Evolutionary conservation across 1,140 invertebrate species (phyloP).

Genomic region (Drosophila seguyi): DNA sequence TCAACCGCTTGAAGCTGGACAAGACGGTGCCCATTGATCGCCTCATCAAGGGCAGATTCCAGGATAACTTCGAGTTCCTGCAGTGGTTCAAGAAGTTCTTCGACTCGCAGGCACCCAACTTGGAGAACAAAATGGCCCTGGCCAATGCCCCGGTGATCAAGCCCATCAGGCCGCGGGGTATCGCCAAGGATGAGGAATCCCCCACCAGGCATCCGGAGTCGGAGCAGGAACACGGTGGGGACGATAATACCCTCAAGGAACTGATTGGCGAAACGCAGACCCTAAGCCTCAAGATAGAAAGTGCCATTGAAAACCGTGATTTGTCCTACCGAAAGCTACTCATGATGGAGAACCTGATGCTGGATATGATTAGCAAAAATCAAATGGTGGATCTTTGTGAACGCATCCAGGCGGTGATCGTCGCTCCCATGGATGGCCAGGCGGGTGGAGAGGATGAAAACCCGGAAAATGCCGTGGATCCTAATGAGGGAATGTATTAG

Average conservation of each 20-base stretch:
- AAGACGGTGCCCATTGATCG: slow-evolving; percentile 94
- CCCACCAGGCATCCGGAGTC: not conserved
- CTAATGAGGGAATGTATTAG: slow-evolving; percentile 50
- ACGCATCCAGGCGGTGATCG: slow-evolving; percentile 58
- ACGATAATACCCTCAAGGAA: slow-evolving; percentile 3
- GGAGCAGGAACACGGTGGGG: not conserved
- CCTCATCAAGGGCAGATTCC: slow-evolving; percentile 96
- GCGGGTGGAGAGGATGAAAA: not conserved
- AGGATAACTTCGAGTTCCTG: slow-evolving; percentile 99
- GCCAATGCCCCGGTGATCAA: slow-evolving; percentile 48
- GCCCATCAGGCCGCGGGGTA: slow-evolving; percentile 43
- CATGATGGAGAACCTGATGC: slow-evolving; percentile 53
- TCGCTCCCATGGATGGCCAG: slow-evolving; percentile 36
- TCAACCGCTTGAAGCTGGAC: slow-evolving; percentile 98
- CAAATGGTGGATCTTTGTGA: slow-evolving; percentile 53
- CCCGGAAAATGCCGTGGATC: slow-evolving; percentile 4
- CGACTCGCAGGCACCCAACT: slow-evolving; percentile 91
- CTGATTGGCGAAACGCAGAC: slow-evolving; percentile 32
- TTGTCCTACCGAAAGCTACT: slow-evolving; percentile 62
- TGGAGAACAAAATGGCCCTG: slow-evolving; percentile 64
- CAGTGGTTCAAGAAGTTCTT: slow-evolving; percentile 99
- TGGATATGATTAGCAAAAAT: slow-evolving; percentile 31
- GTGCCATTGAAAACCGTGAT: slow-evolving; percentile 47
- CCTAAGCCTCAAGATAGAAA: slow-evolving; percentile 16
- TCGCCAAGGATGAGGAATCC: slow-evolving; percentile 25